Evolutionary conservation across 2,113 vertebrate genomes (phyloP).

Genomic region (Grus americana): DNA sequence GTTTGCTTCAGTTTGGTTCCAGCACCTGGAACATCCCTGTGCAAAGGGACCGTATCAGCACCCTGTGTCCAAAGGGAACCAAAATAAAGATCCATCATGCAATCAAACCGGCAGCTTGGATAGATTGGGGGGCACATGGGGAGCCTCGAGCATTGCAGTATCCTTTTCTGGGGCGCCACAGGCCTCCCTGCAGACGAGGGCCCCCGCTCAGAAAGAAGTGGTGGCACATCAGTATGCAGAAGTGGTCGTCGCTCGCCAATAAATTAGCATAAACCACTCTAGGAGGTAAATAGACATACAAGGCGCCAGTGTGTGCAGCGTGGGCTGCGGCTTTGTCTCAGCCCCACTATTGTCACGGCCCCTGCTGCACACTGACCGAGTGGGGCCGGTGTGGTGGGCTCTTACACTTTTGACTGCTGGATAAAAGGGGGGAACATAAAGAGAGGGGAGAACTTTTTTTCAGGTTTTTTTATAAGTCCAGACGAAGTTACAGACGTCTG

Average conservation of each 20-base stretch:
- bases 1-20: background rate
- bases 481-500: slow-evolving; percentile 79
- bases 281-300: slow-evolving; percentile 76
- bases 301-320: slow-evolving; percentile 67
- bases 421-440: slow-evolving; percentile 76
- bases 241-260: slow-evolving; percentile 50
- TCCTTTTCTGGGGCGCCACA: background rate
- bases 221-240: slow-evolving; percentile 67
- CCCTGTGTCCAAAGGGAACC: background rate
- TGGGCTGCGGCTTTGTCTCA: slow-evolving; percentile 74
- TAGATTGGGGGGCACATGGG: background rate
- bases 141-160: background rate
- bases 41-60: background rate
- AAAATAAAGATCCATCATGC: background rate
- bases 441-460: slow-evolving; percentile 67
- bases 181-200: slow-evolving; percentile 37
- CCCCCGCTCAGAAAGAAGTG: slow-evolving; percentile 59
- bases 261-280: slow-evolving; percentile 76
- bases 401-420: slow-evolving; percentile 74
- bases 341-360: slow-evolving; percentile 71
- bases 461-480: slow-evolving; percentile 66
- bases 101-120: background rate
- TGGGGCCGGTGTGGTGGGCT: slow-evolving; percentile 69
- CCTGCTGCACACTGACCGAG: slow-evolving; percentile 69
- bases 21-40: background rate